phyloP scores from a whole-genome alignment of 2,113 vertebrate species.

The Varanus komodoensis region DNA sequence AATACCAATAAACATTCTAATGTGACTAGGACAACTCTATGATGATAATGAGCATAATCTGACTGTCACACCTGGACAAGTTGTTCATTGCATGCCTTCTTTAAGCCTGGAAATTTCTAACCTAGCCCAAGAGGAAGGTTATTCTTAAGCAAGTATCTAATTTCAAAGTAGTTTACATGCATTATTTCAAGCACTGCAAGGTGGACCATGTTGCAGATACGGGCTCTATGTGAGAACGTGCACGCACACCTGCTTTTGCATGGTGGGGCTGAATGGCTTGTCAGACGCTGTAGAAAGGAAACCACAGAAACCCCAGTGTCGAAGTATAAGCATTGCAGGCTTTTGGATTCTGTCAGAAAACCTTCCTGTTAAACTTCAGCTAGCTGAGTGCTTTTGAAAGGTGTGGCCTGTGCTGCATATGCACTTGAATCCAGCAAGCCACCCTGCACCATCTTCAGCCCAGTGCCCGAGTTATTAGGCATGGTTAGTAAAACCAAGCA shows the following conservation, averaged over 20 bases:
- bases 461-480: too few relatives aligned
- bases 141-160: not conserved
- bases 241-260: too few relatives aligned
- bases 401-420: not conserved
- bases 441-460: not conserved
- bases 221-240: not conserved
- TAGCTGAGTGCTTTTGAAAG: not conserved
- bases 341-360: not conserved
- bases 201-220: not conserved
- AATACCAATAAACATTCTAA: not conserved
- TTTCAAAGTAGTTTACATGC: not conserved
- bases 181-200: not conserved
- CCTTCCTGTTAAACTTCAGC: not conserved
- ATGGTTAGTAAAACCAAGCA: too few relatives aligned
- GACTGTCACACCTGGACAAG: not conserved
- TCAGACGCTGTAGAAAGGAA: too few relatives aligned
- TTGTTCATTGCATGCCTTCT: not conserved
- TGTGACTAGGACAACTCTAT: not conserved
- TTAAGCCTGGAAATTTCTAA: not conserved
- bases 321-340: not conserved
- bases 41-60: conserved; percentile 4
- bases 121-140: not conserved
- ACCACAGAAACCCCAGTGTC: not conserved
- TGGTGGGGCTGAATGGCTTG: too few relatives aligned
- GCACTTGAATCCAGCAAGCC: not conserved